phyloP scores from a whole-genome alignment of 35 echinoderm and acorn worm genomes.

The Apostichopus californicus region DNA sequence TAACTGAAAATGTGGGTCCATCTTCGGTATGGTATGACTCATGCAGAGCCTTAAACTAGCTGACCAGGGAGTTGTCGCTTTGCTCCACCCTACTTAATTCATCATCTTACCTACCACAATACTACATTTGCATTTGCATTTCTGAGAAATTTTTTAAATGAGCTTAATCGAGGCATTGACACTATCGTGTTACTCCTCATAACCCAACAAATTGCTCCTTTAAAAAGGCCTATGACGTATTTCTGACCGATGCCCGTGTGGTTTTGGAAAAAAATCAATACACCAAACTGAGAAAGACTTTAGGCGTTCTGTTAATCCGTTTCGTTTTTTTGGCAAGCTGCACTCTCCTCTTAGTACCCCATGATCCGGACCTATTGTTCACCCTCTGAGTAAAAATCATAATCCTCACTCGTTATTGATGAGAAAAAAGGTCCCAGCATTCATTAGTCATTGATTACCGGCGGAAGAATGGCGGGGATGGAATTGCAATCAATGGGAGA shows the following conservation, averaged over 20 bases:
- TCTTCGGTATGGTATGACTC: too few species aligned
- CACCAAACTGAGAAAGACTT: constrained; percentile 6
- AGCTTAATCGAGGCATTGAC: too few species aligned
- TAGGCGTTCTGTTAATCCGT: constrained; percentile 27
- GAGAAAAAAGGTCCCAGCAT: constrained; percentile 12
- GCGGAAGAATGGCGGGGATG: neutral
- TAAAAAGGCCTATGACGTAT: neutral
- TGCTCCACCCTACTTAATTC: too few species aligned
- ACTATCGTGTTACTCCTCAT: too few species aligned
- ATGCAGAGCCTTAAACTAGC: too few species aligned
- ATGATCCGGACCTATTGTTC: constrained; percentile 23
- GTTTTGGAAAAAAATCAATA: constrained; percentile 1
- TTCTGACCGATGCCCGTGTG: neutral
- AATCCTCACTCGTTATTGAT: constrained; percentile 45
- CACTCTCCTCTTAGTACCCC: neutral
- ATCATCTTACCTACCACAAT: too few species aligned
- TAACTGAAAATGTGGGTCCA: too few species aligned
- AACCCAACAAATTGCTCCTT: too few species aligned
- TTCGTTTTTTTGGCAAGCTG: neutral
- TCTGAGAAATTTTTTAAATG: too few species aligned
- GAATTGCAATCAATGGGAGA: constrained; percentile 37
- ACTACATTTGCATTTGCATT: too few species aligned
- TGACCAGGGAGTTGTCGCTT: too few species aligned
- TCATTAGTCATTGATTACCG: constrained; percentile 18
- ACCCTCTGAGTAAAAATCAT: neutral